Evolutionary conservation across 1,140 invertebrate genomes (phyloP), one percentile per base, ranked within the genome.

Genomic region (Macrosteles quadrilineatus): DNA sequence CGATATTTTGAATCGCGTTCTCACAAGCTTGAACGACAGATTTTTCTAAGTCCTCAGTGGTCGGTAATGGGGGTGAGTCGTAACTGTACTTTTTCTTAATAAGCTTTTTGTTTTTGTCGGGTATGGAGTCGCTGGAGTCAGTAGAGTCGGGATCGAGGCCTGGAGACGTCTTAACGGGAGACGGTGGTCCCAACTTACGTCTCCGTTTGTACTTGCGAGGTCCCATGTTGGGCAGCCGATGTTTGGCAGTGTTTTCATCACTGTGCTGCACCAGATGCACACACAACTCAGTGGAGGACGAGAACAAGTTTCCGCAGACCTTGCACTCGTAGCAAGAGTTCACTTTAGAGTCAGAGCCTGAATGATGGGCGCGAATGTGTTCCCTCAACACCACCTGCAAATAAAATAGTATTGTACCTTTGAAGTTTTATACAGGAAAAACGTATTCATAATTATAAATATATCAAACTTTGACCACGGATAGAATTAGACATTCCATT

Each of bases 301-400:
- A 79, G 73, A 90, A 85, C 23, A 89, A 83, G 25, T 87, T 85
- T 0, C 86, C 85, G 76, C 91, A 94, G 0, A 93, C 91, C 19
- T 89, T 87, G 75, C 91, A 94, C 47, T 87, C 84, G 75, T 87
- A 93, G 0, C 73, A 84, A 73, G 47, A 80, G 79, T 73, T 83
- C 80, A 70, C 85, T 64, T 87, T 83, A 2, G 86, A 83, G 82
- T 92, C 90, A 19, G 90, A 85, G 1, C 88, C 90, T 0, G 91
- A 92, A 79, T 93, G 91, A 80, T 94, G 91, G 19, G 90, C 91
- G 47, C 91, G 84, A 21, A 94, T 91, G 75, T 93, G 91, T 76
- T 93, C 91, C 21, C 91, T 83, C 19, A 94, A 79, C 30, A 93
- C 91, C 1, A 94, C 91, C 83, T 85, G 67, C 21, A 73, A 73